phyloP scores from a whole-genome alignment of 2,113 vertebrate genomes.

The Oxyura jamaicensis region DNA sequence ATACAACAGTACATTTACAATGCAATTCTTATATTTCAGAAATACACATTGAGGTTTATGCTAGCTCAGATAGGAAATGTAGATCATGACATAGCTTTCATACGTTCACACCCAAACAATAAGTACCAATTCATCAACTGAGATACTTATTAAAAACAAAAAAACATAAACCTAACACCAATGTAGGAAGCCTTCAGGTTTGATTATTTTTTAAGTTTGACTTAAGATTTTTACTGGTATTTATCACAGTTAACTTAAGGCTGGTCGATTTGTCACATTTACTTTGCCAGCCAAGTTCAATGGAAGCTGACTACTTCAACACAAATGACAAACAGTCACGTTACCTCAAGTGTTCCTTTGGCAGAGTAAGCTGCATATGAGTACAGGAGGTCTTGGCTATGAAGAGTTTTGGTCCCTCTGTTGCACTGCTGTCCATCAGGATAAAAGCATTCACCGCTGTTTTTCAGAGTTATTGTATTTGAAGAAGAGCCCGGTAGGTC shows the following conservation, averaged over 20 bases:
- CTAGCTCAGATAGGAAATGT: neutral
- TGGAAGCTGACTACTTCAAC: slow-evolving; percentile 54
- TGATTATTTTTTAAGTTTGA: neutral
- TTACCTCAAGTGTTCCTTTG: slow-evolving; percentile 90
- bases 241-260: neutral
- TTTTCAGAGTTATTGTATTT: slow-evolving; percentile 84
- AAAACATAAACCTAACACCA: too few relatives aligned
- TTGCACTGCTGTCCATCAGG: slow-evolving; percentile 84
- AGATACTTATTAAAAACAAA: neutral
- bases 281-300: slow-evolving; percentile 36
- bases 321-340: slow-evolving; percentile 71
- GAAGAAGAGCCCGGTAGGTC: slow-evolving; percentile 84
- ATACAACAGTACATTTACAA: neutral
- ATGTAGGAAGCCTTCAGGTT: neutral
- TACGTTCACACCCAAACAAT: neutral
- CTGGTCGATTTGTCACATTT: neutral
- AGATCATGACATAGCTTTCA: neutral
- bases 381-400: slow-evolving; percentile 74
- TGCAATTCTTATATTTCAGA: neutral
- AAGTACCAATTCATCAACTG: neutral
- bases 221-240: neutral
- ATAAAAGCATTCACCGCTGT: slow-evolving; percentile 85
- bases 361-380: slow-evolving; percentile 92
- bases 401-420: slow-evolving; percentile 52
- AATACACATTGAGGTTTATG: neutral